Percentiles rank a stretch among this genome's conserved stretches.
Conservation (phyloP, 2,888 invertebrate genomes). For the Acleris emargana region DNA sequence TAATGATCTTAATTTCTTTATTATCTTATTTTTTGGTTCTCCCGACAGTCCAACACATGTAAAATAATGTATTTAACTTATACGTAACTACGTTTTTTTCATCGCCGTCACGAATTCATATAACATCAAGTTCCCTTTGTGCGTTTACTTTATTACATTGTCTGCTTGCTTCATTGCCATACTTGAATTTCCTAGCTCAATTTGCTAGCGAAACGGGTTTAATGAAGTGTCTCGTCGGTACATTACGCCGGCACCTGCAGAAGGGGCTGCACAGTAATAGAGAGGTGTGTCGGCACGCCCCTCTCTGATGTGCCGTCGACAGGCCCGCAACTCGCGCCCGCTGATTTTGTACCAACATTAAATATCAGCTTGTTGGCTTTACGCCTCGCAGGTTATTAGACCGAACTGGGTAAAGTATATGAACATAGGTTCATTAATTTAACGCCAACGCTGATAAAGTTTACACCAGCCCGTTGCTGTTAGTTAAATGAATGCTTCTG, state of each 20-base stretch:
- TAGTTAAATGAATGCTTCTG: constrained; percentile 18
- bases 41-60: constrained; percentile 42
- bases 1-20: constrained; percentile 71
- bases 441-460: constrained; percentile 16
- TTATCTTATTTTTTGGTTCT: constrained; percentile 48
- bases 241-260: constrained; percentile 45
- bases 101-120: constrained; percentile 23
- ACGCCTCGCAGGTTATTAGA: constrained; percentile 29
- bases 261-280: constrained; percentile 63
- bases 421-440: constrained; percentile 23
- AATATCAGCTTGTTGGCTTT: constrained; percentile 28
- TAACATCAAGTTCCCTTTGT: constrained; percentile 17
- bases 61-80: constrained; percentile 46
- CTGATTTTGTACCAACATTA: constrained; percentile 19
- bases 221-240: constrained; percentile 46
- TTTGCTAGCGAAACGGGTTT: constrained; percentile 46
- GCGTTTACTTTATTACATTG: constrained; percentile 17
- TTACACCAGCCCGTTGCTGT: constrained; percentile 13
- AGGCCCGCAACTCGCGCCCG: constrained; percentile 40
- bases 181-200: constrained; percentile 30
- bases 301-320: constrained; percentile 61
- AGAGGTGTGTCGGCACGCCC: constrained; percentile 79
- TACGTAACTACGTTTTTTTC: constrained; percentile 21
- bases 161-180: constrained; percentile 18
- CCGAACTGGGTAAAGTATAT: constrained; percentile 21